Evolutionary conservation across 2,888 invertebrate genomes (phyloP).

Genomic region (Laspeyria flexula): DNA sequence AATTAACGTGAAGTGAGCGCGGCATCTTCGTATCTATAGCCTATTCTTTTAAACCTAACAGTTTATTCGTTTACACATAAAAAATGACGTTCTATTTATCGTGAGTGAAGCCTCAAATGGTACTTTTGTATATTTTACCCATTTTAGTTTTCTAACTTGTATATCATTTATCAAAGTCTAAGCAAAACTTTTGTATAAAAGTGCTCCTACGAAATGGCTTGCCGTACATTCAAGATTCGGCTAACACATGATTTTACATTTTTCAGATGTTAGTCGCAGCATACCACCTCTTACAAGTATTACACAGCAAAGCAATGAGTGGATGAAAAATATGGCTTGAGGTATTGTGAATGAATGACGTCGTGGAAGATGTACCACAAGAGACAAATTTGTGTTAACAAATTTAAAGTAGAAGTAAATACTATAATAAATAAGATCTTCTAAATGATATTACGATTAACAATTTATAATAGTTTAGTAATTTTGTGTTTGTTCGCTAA

Average conservation of each 20-base stretch:
- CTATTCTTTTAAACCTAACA: too few relatives aligned
- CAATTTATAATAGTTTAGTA: too few relatives aligned
- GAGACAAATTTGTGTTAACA: too few relatives aligned
- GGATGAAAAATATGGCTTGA: not conserved
- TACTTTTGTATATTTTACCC: not conserved
- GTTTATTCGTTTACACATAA: too few relatives aligned
- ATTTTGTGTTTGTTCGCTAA: too few relatives aligned
- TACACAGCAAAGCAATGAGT: not conserved
- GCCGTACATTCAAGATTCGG: not conserved
- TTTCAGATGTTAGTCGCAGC: conserved; percentile 2
- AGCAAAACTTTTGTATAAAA: not conserved
- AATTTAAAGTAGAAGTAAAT: too few relatives aligned
- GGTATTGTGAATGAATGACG: not conserved
- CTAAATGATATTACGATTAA: too few relatives aligned
- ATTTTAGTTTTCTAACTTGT: not conserved
- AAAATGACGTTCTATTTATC: too few relatives aligned
- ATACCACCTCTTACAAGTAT: not conserved
- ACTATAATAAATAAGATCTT: too few relatives aligned
- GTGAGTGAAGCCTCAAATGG: not conserved
- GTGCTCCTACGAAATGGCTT: conserved; percentile 3
- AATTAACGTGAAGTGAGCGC: too few relatives aligned
- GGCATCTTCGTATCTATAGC: too few relatives aligned
- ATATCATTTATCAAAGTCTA: conserved; percentile 9
- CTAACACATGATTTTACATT: conserved; percentile 9
- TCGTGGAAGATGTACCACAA: not conserved